Percentiles rank a stretch among this genome's conserved stretches.
Evolutionary conservation across 2,888 invertebrate species (phyloP).

Genomic region (Torymus aiolomorphi): DNA sequence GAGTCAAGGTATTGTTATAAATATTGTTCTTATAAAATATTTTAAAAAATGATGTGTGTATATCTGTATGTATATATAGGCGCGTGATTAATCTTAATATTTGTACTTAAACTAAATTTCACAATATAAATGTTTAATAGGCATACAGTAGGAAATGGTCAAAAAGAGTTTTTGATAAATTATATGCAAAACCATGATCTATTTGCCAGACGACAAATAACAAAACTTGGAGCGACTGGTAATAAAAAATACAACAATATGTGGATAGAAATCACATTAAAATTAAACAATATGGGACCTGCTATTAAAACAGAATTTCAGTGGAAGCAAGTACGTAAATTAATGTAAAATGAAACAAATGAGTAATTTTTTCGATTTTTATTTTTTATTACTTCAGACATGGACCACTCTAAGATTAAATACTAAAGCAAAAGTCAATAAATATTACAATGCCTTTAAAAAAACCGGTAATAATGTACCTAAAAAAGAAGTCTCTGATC

Average conservation of each 20-base stretch:
- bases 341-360: neutral
- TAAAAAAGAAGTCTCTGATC: neutral
- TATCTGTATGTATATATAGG: too few species aligned
- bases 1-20: too few species aligned
- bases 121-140: neutral
- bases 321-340: constrained; percentile 4
- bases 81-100: too few species aligned
- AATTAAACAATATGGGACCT: constrained; percentile 10
- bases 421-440: neutral
- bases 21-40: too few species aligned
- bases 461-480: neutral
- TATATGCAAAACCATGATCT: neutral
- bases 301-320: constrained; percentile 2
- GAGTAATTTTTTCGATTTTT: neutral
- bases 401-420: neutral
- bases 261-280: neutral
- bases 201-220: neutral
- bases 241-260: constrained; percentile 4
- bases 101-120: too few species aligned
- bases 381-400: neutral
- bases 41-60: too few species aligned
- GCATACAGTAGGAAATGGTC: neutral
- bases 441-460: neutral
- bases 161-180: constrained; percentile 19
- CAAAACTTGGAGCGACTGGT: constrained; percentile 1